phyloP scores from a whole-genome alignment of 2,888 invertebrate species.

The Cephus pulcher region DNA sequence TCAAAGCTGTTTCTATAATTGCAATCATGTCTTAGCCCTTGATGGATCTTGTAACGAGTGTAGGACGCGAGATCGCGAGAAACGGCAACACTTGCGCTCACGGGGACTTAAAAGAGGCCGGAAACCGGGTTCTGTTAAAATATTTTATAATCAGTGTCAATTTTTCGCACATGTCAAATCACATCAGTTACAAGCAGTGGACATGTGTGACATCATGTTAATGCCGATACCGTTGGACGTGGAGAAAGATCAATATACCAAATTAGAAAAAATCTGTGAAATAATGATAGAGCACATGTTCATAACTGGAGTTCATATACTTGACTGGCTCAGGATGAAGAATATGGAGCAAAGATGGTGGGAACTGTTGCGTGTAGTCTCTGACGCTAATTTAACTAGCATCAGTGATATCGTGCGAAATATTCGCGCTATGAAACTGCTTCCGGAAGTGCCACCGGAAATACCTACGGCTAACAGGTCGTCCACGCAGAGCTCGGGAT shows the following conservation, averaged over 20 bases:
- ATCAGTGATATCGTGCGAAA: constrained; percentile 26
- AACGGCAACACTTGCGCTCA: constrained; percentile 39
- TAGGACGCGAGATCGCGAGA: constrained; percentile 35
- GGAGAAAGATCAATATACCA: constrained; percentile 35
- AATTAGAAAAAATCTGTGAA: constrained; percentile 47
- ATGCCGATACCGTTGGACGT: constrained; percentile 54
- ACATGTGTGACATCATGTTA: constrained; percentile 55
- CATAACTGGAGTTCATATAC: constrained; percentile 47
- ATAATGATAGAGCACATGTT: constrained; percentile 58
- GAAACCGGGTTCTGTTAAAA: constrained; percentile 42
- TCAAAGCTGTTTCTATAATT: constrained; percentile 46
- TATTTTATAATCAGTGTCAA: constrained; percentile 61
- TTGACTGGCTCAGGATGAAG: constrained; percentile 51
- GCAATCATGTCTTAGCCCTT: constrained; percentile 37
- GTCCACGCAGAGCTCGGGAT: neutral
- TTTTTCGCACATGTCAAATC: constrained; percentile 54
- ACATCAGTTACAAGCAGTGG: constrained; percentile 43
- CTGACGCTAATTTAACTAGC: constrained; percentile 1
- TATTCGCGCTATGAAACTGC: constrained; percentile 17
- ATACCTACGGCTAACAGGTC: neutral
- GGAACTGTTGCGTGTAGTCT: constrained; percentile 22
- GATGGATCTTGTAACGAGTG: constrained; percentile 23
- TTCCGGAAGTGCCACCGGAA: neutral
- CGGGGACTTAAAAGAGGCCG: constrained; percentile 44
- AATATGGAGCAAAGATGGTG: constrained; percentile 48